Evolutionary conservation across 2,888 invertebrate genomes (phyloP).

Genomic region (Cantharis rustica): DNA sequence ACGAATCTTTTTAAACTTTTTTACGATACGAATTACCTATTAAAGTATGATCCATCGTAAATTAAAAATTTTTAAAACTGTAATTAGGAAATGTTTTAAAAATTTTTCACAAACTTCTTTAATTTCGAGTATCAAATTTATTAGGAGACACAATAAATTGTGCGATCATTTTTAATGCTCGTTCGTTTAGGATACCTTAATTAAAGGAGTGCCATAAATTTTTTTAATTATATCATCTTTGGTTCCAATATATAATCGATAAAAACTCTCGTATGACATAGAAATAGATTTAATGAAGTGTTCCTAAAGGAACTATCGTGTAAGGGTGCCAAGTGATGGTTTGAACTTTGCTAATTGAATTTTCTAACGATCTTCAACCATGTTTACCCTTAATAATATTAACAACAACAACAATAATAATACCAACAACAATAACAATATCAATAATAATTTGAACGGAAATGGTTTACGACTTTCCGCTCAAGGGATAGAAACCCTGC

Average conservation of each 20-base stretch:
- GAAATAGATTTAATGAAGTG: constrained; percentile 27
- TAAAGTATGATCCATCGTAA: neutral
- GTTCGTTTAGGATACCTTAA: constrained; percentile 18
- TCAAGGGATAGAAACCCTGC: constrained; percentile 65
- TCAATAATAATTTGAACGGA: constrained; percentile 55
- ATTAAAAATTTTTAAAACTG: neutral
- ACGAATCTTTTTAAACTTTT: neutral
- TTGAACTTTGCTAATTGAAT: constrained; percentile 7
- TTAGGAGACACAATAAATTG: neutral
- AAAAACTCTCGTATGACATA: constrained; percentile 11
- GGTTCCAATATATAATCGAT: constrained; percentile 23
- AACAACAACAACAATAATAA: constrained; percentile 44
- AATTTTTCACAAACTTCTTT: neutral
- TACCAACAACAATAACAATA: constrained; percentile 43
- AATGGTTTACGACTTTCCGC: constrained; percentile 63
- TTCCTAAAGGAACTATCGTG: neutral
- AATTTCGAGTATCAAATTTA: neutral
- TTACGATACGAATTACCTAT: neutral
- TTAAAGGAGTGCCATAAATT: constrained; percentile 28
- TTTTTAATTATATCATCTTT: constrained; percentile 27
- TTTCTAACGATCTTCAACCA: constrained; percentile 10
- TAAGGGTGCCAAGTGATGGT: constrained; percentile 13
- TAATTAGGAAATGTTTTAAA: neutral
- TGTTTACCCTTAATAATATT: constrained; percentile 39
- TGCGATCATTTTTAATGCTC: constrained; percentile 7